A percentile compares a stretch with the other conserved stretches of the same genome.
phyloP scores from a whole-genome alignment of 2,113 vertebrate species.

The Laterallus jamaicensis region DNA sequence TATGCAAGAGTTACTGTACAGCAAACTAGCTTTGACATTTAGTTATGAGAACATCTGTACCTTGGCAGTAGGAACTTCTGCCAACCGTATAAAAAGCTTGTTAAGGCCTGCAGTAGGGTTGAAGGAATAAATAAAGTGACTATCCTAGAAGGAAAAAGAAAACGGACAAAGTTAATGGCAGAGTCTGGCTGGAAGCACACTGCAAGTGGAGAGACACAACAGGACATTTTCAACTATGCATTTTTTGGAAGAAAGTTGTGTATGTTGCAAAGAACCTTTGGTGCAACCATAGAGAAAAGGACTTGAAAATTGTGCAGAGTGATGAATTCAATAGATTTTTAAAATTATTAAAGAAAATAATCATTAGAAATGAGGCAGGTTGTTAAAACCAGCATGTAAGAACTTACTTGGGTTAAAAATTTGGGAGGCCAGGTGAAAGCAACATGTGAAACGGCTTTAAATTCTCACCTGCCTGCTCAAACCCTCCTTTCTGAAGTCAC shows the following conservation, averaged over 20 bases:
- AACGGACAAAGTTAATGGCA: neutral
- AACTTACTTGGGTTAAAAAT: neutral
- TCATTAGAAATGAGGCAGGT: neutral
- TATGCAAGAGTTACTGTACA: neutral
- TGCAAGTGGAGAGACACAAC: fast-evolving
- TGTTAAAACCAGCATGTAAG: neutral
- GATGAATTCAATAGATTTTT: neutral
- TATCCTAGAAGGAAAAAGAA: conserved; percentile 81
- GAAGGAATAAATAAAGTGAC: conserved; percentile 99
- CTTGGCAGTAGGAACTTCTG: conserved; percentile 91
- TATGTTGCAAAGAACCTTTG: neutral
- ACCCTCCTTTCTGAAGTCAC: neutral
- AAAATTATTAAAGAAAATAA: neutral
- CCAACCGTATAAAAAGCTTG: conserved; percentile 91
- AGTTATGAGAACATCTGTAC: conserved; percentile 64
- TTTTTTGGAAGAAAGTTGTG: neutral
- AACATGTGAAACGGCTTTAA: neutral
- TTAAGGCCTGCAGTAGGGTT: conserved; percentile 88
- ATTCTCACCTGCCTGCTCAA: neutral
- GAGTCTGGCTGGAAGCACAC: neutral
- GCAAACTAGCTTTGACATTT: neutral
- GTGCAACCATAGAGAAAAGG: neutral
- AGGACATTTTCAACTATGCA: neutral
- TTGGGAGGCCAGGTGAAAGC: neutral
- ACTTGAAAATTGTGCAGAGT: neutral